phyloP scores from a whole-genome alignment of 2,888 invertebrate genomes.

The Apoda limacodes region DNA sequence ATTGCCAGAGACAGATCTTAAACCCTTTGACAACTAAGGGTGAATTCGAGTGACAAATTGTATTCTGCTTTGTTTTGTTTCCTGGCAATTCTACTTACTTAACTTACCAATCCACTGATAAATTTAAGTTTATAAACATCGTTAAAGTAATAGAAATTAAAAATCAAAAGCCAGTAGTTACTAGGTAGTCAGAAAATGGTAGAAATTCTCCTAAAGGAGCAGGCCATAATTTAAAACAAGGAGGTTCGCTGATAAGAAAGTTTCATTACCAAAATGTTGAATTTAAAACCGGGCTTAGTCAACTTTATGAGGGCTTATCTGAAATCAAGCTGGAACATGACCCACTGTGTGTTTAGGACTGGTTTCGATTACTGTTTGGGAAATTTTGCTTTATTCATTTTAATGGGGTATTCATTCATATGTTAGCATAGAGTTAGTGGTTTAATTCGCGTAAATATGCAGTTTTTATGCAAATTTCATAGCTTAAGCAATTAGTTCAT shows the following conservation, averaged over 20 bases:
- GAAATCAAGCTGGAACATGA: conserved; percentile 35
- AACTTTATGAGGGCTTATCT: conserved; percentile 46
- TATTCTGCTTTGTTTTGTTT: conserved; percentile 36
- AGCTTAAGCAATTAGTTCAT: too few species aligned
- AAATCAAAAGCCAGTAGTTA: conserved; percentile 26
- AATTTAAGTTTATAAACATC: too few species aligned
- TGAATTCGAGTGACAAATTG: conserved; percentile 55
- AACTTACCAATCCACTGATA: too few species aligned
- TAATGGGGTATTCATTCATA: conserved; percentile 11
- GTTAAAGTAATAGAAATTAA: conserved; percentile 10
- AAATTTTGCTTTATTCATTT: conserved; percentile 51
- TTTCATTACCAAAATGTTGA: conserved; percentile 65
- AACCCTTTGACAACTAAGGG: conserved; percentile 44
- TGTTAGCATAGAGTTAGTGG: too few species aligned
- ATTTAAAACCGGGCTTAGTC: conserved; percentile 66
- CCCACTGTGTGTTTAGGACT: conserved; percentile 60
- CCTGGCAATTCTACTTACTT: too few species aligned
- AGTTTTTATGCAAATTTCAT: too few species aligned
- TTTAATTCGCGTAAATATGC: too few species aligned
- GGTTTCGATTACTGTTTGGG: conserved; percentile 52
- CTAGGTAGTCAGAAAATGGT: conserved; percentile 7
- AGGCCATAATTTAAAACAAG: conserved; percentile 58
- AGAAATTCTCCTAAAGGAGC: conserved; percentile 39
- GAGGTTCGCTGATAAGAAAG: conserved; percentile 61
- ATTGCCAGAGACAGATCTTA: conserved; percentile 38